phyloP scores from a whole-genome alignment of 1,140 invertebrate species.

The Ceratosolen fusciceps region DNA sequence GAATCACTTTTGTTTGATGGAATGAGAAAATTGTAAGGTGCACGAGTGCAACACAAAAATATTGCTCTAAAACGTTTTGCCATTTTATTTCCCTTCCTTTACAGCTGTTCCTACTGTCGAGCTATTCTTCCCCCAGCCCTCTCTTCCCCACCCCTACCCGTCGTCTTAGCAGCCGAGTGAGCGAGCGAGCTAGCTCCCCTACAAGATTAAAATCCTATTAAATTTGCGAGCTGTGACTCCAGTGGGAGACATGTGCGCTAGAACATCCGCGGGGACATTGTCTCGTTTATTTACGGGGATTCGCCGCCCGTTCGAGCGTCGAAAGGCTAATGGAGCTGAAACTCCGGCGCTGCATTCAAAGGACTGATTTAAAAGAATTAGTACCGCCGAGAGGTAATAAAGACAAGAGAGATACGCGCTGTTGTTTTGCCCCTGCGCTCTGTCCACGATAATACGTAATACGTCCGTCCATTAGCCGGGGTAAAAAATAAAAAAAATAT shows the following conservation, averaged over 20 bases:
- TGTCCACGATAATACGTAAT: background rate
- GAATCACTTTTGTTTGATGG: slow-evolving; percentile 45
- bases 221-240: slow-evolving; percentile 12
- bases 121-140: background rate
- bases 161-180: too few species aligned
- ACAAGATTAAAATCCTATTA: slow-evolving; percentile 22
- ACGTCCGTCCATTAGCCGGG: background rate
- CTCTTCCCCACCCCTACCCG: too few species aligned
- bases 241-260: background rate
- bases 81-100: slow-evolving; percentile 36
- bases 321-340: too few species aligned
- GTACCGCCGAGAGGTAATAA: background rate
- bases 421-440: background rate
- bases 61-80: slow-evolving; percentile 19
- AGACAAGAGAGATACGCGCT: too few species aligned
- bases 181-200: too few species aligned
- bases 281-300: too few species aligned
- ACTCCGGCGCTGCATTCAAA: too few species aligned
- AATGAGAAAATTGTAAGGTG: background rate
- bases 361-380: background rate
- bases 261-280: background rate
- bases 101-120: background rate
- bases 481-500: too few species aligned
- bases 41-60: slow-evolving; percentile 42
- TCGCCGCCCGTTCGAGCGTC: too few species aligned